Base-by-base conservation (phyloP, 1,140 invertebrate species). In the Phymastichus coffea region DNA sequence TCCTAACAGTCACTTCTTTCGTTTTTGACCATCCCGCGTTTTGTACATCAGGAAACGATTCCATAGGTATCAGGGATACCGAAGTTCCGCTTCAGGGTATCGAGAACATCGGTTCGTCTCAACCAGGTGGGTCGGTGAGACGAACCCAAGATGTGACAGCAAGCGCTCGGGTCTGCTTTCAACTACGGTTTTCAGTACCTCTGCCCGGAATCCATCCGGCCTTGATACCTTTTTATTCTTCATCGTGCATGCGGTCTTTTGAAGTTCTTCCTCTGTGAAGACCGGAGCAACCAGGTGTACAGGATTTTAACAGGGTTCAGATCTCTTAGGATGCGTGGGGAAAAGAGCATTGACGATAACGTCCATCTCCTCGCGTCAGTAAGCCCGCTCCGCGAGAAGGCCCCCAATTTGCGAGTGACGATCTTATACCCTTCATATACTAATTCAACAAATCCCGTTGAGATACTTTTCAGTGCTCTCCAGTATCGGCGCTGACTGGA, bases 211-310 rank as follows among this genome's bases (percentile, higher is more conserved):
- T 0, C 61, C 56, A 23, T 74, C 70, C 0, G 66, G 67, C 1
- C 74, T 73, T 9, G 71, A 67, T 4, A 70, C 72, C 38, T 70
- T 75, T 2, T 58, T 51, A 19, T 43, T 67, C 17, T 63, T 54
- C 9, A 76, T 19, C 6, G 20, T 57, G 0, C 12, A 8, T 2
- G 61, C 37, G 2, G 68, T 73, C 0, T 30, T 51, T 19, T 47
- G 14, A 12, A 74, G 35, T 56, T 76, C 71, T 22, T 41, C 57
- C 14, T 35, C 20, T 2, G 48, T 64, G 33, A 72, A 68, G 3
- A 40, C 14, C 23, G 49, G 55, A 3, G 25, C 25, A 20, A 25
- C 7, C 19, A 17, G 8, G 33, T 12, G 28, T 7, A n/a, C 30
- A 3, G n/a, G 12, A 10, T 19, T 15, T 1, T 26, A 4, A 2